These are phyloP conservation scores for Dromius quadrimaculatus DNA, from an alignment of 2,888 invertebrate genomes.

Conservation along the genomic window DNA sequence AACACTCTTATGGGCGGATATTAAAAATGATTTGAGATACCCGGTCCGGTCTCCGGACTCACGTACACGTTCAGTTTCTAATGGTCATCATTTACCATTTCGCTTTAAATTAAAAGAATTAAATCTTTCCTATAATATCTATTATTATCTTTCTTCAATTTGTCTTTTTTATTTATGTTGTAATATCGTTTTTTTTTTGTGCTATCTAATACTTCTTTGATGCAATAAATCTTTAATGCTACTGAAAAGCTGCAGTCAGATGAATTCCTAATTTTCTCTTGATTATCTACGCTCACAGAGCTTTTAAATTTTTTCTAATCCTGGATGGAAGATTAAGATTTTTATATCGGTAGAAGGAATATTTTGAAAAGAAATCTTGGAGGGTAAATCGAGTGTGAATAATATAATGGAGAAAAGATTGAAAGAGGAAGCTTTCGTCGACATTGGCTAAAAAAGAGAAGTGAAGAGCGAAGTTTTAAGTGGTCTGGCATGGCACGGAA, in stretches of 20 bases:
- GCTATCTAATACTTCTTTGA: too few species aligned
- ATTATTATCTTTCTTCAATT: conserved; percentile 33
- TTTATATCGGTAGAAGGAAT: conserved; percentile 15
- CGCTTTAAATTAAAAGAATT: conserved; percentile 25
- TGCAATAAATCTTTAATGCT: too few species aligned
- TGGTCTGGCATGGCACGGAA: conserved; percentile 29
- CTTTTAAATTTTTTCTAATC: conserved; percentile 19
- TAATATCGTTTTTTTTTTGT: conserved; percentile 1
- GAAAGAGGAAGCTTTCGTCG: conserved; percentile 21
- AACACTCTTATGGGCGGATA: conserved; percentile 30
- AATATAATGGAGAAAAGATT: conserved; percentile 3
- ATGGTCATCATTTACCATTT: conserved; percentile 31
- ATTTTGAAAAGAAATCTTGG: conserved; percentile 15
- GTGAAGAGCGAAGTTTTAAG: conserved; percentile 23
- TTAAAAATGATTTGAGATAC: conserved; percentile 30
- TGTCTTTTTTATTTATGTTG: conserved; percentile 28
- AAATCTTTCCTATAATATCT: conserved; percentile 22
- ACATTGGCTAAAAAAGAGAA: too few species aligned
- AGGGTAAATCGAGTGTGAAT: conserved; percentile 23
- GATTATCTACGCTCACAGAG: conserved; percentile 23
- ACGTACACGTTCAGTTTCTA: conserved; percentile 6
- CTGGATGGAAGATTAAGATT: background rate
- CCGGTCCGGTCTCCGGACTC: conserved; percentile 1
- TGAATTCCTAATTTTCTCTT: conserved; percentile 25
- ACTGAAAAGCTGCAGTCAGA: conserved; percentile 6